A percentile compares a stretch with the other conserved stretches of the same genome.
phyloP scores from a whole-genome alignment of 2,888 invertebrate genomes.

The Thymelicus sylvestris region DNA sequence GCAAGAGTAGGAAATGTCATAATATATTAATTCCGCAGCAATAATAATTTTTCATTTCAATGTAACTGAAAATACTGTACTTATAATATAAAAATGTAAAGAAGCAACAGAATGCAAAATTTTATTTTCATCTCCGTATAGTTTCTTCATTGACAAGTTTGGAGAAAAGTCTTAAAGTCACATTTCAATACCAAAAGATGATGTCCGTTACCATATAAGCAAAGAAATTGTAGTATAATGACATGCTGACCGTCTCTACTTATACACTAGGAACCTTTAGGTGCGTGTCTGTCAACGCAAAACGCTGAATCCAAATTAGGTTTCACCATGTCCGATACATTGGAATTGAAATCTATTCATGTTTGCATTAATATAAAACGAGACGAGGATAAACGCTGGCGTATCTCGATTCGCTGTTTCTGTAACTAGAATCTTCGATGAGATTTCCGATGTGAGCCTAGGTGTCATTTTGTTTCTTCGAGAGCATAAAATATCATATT shows the following conservation, averaged over 20 bases:
- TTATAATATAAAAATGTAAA: too few species aligned
- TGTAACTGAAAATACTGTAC: too few species aligned
- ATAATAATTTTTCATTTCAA: too few species aligned
- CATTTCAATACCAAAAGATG: too few species aligned
- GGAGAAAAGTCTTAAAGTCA: too few species aligned
- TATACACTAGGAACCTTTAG: neutral
- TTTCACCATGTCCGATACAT: conserved; percentile 28
- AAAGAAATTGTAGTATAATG: neutral
- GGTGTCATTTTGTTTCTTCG: conserved; percentile 4
- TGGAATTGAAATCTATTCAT: conserved; percentile 28
- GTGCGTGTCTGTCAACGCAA: conserved; percentile 17
- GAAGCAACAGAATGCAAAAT: too few species aligned
- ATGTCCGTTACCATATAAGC: neutral
- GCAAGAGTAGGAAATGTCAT: too few species aligned
- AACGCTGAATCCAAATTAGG: conserved; percentile 32
- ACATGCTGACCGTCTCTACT: neutral
- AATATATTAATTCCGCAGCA: too few species aligned
- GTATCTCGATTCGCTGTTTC: neutral
- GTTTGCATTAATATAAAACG: conserved; percentile 31
- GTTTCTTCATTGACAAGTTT: too few species aligned
- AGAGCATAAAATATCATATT: neutral
- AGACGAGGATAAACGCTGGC: conserved; percentile 11
- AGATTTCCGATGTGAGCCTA: neutral
- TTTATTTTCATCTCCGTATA: too few species aligned
- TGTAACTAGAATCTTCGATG: conserved; percentile 14